Base-by-base conservation (phyloP, 2,113 vertebrate genomes). In the Serinus canaria region DNA sequence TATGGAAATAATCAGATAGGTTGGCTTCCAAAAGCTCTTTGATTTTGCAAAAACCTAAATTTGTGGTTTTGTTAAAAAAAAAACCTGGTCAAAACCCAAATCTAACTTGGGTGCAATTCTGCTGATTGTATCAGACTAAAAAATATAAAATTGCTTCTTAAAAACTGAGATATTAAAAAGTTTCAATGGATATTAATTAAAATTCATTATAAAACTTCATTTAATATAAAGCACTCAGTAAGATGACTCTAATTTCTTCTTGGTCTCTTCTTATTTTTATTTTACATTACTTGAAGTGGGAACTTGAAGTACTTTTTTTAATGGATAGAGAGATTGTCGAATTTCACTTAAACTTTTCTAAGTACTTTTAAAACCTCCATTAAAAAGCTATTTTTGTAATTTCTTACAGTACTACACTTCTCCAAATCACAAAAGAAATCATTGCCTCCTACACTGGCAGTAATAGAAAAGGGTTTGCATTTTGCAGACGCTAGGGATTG, bases 311-410 rank as follows among this genome's bases (percentile, higher is more conserved):
- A 86, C 64, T 89, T 90, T 83, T 94, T 95, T 33, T 91, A 90
- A 97, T 82, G 83, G 75, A 58, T 73, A 90, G 66, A 94, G 91
- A 94, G 81, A 90, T 90, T 92, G 77, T 81, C 0, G 7, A 95
- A 63, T 95, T 97, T 92, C 95, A 77, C 81, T 95, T 91, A 92
- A 95, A 96, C 80, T 95, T 96, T 91, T 80, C 23, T 74, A 93
- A 96, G 90, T 95, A 93, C 74, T 60, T 93, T 87, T 86, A 93
- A 88, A 95, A 85, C 83, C 75, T 89, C 96, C 89, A 96, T 97
- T 97, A 96, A 94, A 94, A 96, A 96, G 92, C 95, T 97, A 95
- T 96, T 97, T 97, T 95, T 96, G 72, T 84, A 92, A 93, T 93
- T 95, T 94, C 83, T 83, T 95, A 69, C 89, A 91, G 77, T 87